These are phyloP conservation scores for Halcyon badia DNA, from an alignment of 2,797 vertebrate genomes.

Conservation along the genomic window DNA sequence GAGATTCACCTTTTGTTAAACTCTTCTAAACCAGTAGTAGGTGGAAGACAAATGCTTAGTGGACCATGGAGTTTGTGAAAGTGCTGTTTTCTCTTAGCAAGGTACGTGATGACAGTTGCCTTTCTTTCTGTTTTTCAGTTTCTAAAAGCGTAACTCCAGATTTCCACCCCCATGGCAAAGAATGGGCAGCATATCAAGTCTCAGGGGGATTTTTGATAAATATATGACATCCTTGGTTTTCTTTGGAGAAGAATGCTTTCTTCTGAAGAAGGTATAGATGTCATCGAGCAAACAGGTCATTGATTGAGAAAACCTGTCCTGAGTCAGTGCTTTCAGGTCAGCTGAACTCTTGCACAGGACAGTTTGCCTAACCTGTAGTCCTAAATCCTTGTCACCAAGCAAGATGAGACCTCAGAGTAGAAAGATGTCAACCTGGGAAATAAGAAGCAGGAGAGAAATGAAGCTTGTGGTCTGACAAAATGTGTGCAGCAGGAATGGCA, in stretches of 20 bases:
- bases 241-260: background rate
- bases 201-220: background rate
- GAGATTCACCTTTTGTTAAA: background rate
- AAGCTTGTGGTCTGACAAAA: background rate
- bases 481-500: background rate
- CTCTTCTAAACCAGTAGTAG: background rate
- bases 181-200: background rate
- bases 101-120: background rate
- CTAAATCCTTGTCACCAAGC: background rate
- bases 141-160: background rate
- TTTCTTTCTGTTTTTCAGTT: background rate
- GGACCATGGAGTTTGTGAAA: background rate
- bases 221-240: background rate
- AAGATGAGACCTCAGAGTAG: background rate
- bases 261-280: background rate
- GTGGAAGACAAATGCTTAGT: background rate
- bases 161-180: background rate
- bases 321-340: background rate
- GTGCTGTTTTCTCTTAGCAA: background rate
- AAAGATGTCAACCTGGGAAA: background rate
- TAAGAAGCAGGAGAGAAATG: background rate
- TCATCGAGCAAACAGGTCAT: accelerated
- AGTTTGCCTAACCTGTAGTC: background rate
- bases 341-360: background rate
- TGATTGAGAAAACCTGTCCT: background rate